Evolutionary conservation across 2,797 vertebrate genomes (phyloP), one percentile per base, ranked within the genome.

Genomic region (Epinephelus malabaricus): DNA sequence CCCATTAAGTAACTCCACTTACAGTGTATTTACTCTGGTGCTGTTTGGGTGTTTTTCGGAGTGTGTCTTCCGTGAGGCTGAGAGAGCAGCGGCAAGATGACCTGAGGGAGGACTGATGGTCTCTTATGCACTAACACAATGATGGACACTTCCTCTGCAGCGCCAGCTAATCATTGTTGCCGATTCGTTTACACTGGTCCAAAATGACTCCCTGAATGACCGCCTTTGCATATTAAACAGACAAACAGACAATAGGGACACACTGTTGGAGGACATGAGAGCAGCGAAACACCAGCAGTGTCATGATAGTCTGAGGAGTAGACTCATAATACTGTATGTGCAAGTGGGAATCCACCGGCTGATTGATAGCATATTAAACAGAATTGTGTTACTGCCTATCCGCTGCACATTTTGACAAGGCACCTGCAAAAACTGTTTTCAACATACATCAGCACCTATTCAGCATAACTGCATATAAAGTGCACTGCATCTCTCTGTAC

Each of bases 191-290:
- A 94, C 94, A 92, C 92, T 91, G 93, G 89, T 94, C 81, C 86
- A 81, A 90, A 94, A 94, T 78, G 91, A 95, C 86, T 93, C 93
- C 94, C 94, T 25, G 89, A 93, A 94, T 92, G 92, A 93, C 85
- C 83, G 76, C 87, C 91, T 70, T 90, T 90, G 95, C 94, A 95
- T 95, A 93, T 94, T 92, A 95, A 96, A 91, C 86, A 92, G 94
- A 92, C 92, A 90, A 92, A 92, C 85, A 87, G 91, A 92, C 92
- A 90, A 92, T 76, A 60, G 87, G 86, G 91, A 92, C 79, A 43
- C 46, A 27, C 84, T 79, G 88, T 77, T 87, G 90, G 87, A 94
- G 90, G 88, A 91, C 85, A 82, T n/a, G 83, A 89, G 85, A 84
- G 78, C 82, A 75, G 81, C 86, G 69, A 71, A 86, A 87, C 89